Evolutionary conservation across 2,797 vertebrate species (phyloP).

Genomic region (Peromyscus eremicus): DNA sequence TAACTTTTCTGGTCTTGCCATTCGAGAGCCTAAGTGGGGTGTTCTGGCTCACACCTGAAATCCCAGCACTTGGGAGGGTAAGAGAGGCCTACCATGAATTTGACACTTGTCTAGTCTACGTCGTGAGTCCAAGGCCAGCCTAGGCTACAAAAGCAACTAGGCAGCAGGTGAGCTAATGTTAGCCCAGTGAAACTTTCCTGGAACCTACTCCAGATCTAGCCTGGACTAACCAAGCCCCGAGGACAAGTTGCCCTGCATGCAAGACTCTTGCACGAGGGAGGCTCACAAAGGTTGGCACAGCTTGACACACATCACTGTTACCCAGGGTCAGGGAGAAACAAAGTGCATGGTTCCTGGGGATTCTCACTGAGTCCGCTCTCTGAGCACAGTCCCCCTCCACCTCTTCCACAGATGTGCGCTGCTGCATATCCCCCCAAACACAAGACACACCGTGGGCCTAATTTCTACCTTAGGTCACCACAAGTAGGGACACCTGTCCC

Average conservation of each 20-base stretch:
- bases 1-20: not conserved
- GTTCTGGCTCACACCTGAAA: not conserved
- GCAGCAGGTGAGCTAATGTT: not conserved
- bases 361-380: conserved; percentile 6
- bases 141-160: not conserved
- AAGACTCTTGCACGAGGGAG: not conserved
- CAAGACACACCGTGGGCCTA: not conserved
- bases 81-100: not conserved
- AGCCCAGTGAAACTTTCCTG: not conserved
- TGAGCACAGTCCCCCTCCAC: not conserved
- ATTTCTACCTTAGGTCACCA: not conserved
- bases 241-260: not conserved
- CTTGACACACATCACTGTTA: not conserved
- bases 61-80: not conserved
- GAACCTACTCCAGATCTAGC: not conserved
- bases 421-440: not conserved
- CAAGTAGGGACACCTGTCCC: not conserved
- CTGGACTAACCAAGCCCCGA: not conserved
- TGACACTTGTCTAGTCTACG: not conserved
- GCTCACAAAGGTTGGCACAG: not conserved
- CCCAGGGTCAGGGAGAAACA: not conserved
- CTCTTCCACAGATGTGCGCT: not conserved
- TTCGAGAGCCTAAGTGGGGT: not conserved
- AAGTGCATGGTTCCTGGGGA: not conserved
- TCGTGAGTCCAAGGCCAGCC: not conserved